Evolutionary conservation across 1,140 invertebrate species (phyloP), one percentile per base, ranked within the genome.

Genomic region (Heliconius eleuchia): DNA sequence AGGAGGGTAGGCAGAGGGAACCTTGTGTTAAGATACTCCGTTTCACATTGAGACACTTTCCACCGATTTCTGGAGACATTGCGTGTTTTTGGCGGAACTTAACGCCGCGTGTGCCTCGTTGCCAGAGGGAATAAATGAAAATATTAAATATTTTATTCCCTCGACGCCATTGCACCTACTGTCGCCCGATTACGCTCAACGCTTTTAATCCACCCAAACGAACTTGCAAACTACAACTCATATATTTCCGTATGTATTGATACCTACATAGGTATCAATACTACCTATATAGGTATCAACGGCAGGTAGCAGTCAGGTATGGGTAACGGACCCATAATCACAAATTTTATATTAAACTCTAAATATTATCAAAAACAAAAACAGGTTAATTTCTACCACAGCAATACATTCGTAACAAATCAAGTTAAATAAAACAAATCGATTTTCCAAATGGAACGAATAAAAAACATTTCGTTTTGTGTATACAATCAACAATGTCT

Each of bases 401-500:
- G 23, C 3, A 60, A 23, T 60, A 60, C 3, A 46, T 46, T 46
- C 42, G 50, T 52, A 52, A 2, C 50, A 52, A 52, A 6, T 52
- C 18, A n/a, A 60, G 13, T 16, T 11, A 16, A 66, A 66, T 66
- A 66, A 66, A 66, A n/a, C 8, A 30, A 66, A 66, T 66, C 27
- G 27, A 30, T 66, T 30, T 30, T 11, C 13, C 23, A 66, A 66
- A 66, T 27, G 0, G 0, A 66, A 66, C 3, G 13, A 27, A 66
- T 30, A 66, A 66, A 30, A 66, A 66, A 11, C 27, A 13, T 55
- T 46, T 37, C 39, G 42, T 76, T 71, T 71, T 5, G 23, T 37
- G 60, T 76, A 76, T 9, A 66, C 13, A 4, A 46, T 16, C 42
- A 46, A 46, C 42, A 66, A 27, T 66, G 75, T 71, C 46, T 76